Evolutionary conservation across 2,888 invertebrate species (phyloP).

Genomic region (Xanthorhoe spadicearia): DNA sequence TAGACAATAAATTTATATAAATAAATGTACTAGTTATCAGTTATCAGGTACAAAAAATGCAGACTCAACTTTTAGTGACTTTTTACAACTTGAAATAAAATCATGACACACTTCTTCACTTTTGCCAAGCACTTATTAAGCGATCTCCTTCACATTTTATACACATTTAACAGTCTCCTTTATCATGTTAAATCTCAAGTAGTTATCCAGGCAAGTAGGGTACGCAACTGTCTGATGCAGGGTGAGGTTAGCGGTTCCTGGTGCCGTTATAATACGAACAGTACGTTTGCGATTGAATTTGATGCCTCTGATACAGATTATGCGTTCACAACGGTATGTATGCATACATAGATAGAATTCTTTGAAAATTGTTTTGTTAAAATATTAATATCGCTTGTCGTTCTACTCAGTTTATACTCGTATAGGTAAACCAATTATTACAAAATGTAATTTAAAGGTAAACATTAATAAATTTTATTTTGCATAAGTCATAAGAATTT

Average conservation of each 20-base stretch:
- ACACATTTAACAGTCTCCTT: background rate
- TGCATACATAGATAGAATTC: background rate
- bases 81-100: too few species aligned
- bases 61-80: too few species aligned
- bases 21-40: too few species aligned
- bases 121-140: background rate
- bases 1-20: too few species aligned
- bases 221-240: conserved; percentile 47
- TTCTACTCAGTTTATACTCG: too few species aligned
- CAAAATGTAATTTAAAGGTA: too few species aligned
- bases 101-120: too few species aligned
- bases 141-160: background rate
- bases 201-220: conserved; percentile 50
- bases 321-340: conserved; percentile 28
- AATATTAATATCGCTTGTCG: too few species aligned
- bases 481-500: too few species aligned
- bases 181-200: conserved; percentile 9
- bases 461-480: too few species aligned
- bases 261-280: conserved; percentile 46
- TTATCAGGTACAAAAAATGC: too few species aligned
- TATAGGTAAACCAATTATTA: too few species aligned
- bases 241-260: conserved; percentile 46
- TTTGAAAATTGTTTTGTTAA: background rate
- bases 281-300: conserved; percentile 41
- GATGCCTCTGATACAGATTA: conserved; percentile 42